phyloP scores from a whole-genome alignment of 2,797 vertebrate genomes.

The Acrossocheilus wenchowensis region DNA sequence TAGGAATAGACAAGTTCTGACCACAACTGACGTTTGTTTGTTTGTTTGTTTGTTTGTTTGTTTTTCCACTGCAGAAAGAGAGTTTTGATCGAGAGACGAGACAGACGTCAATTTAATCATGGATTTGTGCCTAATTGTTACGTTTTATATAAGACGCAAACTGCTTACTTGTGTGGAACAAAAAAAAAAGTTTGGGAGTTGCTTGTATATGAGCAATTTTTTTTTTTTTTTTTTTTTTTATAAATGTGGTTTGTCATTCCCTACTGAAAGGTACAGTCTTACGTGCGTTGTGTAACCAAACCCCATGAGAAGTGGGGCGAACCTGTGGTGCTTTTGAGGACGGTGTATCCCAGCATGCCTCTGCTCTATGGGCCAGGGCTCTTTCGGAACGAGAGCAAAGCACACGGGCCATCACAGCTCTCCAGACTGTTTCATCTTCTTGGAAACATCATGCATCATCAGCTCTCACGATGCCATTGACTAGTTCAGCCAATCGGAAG shows the following conservation, averaged over 20 bases:
- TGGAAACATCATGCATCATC: slow-evolving; percentile 29
- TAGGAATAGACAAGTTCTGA: slow-evolving; percentile 75
- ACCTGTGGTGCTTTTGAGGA: slow-evolving; percentile 69
- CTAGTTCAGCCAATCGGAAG: slow-evolving; percentile 39
- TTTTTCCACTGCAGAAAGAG: slow-evolving; percentile 46
- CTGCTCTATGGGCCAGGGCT: slow-evolving; percentile 45
- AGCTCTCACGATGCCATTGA: slow-evolving; percentile 37
- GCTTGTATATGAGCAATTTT: slow-evolving; percentile 84
- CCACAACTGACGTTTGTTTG: slow-evolving; percentile 72
- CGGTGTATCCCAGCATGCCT: slow-evolving; percentile 43
- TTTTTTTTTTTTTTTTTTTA: slow-evolving; percentile 68
- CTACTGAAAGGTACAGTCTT: slow-evolving; percentile 87
- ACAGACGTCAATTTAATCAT: slow-evolving; percentile 77
- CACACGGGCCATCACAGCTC: slow-evolving; percentile 39
- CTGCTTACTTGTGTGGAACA: slow-evolving; percentile 84
- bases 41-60: slow-evolving; percentile 41
- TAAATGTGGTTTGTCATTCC: slow-evolving; percentile 83
- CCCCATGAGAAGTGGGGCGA: slow-evolving; percentile 64
- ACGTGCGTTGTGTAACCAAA: slow-evolving; percentile 84
- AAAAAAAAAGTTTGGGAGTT: slow-evolving; percentile 75
- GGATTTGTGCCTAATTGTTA: slow-evolving; percentile 88
- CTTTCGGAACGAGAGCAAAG: slow-evolving; percentile 47
- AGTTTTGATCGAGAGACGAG: slow-evolving; percentile 61
- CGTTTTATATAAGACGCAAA: slow-evolving; percentile 85
- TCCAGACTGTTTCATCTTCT: slow-evolving; percentile 35